Evolutionary conservation across 2,797 vertebrate genomes (phyloP), one percentile per base, ranked within the genome.

Genomic region (Sebastes glaucus): DNA sequence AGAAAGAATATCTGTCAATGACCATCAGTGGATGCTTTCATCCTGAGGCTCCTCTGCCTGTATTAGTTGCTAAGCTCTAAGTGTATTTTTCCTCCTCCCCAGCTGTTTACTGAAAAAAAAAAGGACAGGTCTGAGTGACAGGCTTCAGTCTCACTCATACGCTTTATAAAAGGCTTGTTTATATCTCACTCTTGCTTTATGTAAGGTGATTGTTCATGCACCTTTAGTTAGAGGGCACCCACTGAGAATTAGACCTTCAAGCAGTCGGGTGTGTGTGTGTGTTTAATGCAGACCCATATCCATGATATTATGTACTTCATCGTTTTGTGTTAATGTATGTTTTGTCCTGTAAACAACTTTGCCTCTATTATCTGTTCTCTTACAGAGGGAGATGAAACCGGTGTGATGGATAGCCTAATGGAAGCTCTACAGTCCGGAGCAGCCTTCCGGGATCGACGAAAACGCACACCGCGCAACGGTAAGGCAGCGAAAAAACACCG

Each of bases 351-450:
- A 77, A 93, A 82, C 35, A 64, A 3, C 3, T 80, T 42, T 77
- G 20, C 52, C 38, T 78, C 1, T 76, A 38, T 89, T 77, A 60
- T 86, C 11, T 90, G 25, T 68, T 86, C 11, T 80, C 42, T 86
- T 61, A 27, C 96, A 99, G 99, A 99, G 88, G 98, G 98, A 85
- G 97, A 99, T 78, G 98, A 99, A 95, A 99, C 97, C 0, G 99
- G 99, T 14, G 98, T 99, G 94, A 99, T 99, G 98, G 99, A 99
- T 95, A 99, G 97, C 76, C 95, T 99, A 91, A 97, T 99, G 89
- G 98, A 99, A 90, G 98, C 99, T 67, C 92, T 99, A 74, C 98
- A 99, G 88, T 99, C 99, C 1, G 99, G 99, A 90, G 98, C 97
- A 14, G 98, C 98, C 1, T 99, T 99, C 96, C 94, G 98, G 38